Conservation (phyloP, 2,113 vertebrate genomes). For the Anolis sagrei region DNA sequence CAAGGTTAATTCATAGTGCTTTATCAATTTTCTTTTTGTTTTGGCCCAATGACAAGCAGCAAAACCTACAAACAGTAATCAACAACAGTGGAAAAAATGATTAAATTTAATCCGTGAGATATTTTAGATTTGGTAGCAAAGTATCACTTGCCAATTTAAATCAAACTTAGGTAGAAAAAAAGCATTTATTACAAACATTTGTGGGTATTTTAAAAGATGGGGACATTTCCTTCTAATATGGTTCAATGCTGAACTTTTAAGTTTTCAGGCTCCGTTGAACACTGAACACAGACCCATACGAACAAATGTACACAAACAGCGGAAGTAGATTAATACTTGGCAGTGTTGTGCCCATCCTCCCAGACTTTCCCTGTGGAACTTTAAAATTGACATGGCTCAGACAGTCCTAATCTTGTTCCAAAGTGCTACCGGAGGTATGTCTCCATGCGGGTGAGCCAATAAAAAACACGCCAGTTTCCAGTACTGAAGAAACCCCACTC, state of each 20-base stretch:
- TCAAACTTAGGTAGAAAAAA: not conserved
- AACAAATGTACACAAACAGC: slow-evolving; percentile 9
- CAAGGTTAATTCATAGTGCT: too few relatives aligned
- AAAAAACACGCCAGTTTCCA: slow-evolving; percentile 18
- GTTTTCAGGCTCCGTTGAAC: not conserved
- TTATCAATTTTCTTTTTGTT: too few relatives aligned
- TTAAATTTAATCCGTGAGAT: not conserved
- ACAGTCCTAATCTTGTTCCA: not conserved
- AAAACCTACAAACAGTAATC: not conserved
- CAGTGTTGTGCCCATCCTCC: not conserved
- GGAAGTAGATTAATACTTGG: not conserved
- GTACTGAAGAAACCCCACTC: slow-evolving; percentile 6
- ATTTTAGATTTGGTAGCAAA: slow-evolving; percentile 9
- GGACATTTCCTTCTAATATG: not conserved
- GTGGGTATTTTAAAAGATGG: fast-evolving
- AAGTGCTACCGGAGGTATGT: not conserved
- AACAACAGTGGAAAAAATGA: not conserved
- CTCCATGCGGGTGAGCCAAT: not conserved
- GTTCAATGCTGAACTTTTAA: not conserved
- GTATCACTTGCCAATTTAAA: not conserved
- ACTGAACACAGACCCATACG: not conserved
- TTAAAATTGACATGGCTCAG: slow-evolving; percentile 24
- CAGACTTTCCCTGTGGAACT: slow-evolving; percentile 15
- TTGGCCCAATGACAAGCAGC: too few relatives aligned
- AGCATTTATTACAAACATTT: not conserved